Evolutionary conservation across 2,888 invertebrate genomes (phyloP), one percentile per base, ranked within the genome.

Genomic region (Monopis laevigella): DNA sequence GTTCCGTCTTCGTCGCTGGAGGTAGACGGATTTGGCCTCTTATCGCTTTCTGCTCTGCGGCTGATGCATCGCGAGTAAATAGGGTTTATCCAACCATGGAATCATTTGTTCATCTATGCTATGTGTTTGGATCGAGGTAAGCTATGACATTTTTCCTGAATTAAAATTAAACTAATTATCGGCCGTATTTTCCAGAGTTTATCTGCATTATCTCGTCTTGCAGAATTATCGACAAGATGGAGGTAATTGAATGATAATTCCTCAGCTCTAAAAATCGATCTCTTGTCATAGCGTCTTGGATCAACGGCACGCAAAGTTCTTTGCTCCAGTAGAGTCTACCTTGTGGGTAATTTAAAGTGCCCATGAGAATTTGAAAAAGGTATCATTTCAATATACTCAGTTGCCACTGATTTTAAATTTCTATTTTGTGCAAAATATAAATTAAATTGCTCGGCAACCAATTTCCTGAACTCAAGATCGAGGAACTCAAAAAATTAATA

Each of bases 161-260:
- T 40, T 40, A 39, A 34, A 11, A 51, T 26, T 13, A 19, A 16
- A 26, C 46, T 39, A 28, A 52, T 16, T 14, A 52, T 24, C 13
- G 49, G 49, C 24, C 49, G 30, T 29, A 51, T 43, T 47, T 51
- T 45, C 43, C 42, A 39, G 21, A 50, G 40, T 43, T 47, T 41
- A 43, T 52, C 45, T 43, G 26, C 12, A 26, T 40, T 14, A 8
- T 6, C n/a, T 6, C 11, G 30, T 6, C 13, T 6, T 24, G 6
- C 14, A 21, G 26, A 26, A 27, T 27, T 39, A 11, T 11, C 39
- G 8, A 39, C 24, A 24, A 39, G 8, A 39, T 39, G 39, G 21
- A 41, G n/a, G n/a, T n/a, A n/a, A n/a, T n/a, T n/a, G n/a, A n/a
- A n/a, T n/a, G 18, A 13, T 30, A 24, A 34, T 41, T 41, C 34